Evolutionary conservation across 2,888 invertebrate species (phyloP).

Genomic region (Eugnorisma glareosa): DNA sequence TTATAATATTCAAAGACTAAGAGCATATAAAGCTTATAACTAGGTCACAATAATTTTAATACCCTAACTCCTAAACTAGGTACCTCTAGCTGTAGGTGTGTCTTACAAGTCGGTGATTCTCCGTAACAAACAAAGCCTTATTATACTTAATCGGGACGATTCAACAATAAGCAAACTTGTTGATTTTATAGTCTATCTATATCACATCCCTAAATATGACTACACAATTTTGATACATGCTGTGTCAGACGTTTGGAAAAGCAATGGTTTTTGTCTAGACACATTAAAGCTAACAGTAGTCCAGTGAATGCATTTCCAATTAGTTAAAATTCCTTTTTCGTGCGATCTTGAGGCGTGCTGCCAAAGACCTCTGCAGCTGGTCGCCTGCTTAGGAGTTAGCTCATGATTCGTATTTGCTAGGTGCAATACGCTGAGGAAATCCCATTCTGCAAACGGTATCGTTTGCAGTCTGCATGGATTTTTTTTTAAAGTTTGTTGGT

Average conservation of each 20-base stretch:
- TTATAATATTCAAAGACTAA: too few species aligned
- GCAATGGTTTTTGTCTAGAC: constrained; percentile 30
- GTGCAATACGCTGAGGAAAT: constrained; percentile 6
- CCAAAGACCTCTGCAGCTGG: constrained; percentile 30
- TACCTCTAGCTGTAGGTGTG: too few species aligned
- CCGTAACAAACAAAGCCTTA: too few species aligned
- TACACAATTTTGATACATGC: neutral
- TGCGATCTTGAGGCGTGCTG: neutral
- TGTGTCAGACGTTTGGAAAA: neutral
- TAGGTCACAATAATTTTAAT: too few species aligned
- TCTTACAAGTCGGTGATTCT: too few species aligned
- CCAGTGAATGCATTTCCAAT: neutral
- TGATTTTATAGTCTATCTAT: neutral
- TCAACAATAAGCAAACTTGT: neutral
- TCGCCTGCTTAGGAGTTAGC: neutral
- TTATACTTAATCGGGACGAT: too few species aligned
- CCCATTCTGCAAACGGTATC: neutral
- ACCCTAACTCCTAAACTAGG: too few species aligned
- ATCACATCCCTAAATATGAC: neutral
- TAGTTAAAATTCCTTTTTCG: constrained; percentile 30
- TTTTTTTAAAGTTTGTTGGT: neutral
- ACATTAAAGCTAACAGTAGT: constrained; percentile 9
- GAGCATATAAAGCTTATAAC: too few species aligned
- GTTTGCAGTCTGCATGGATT: neutral
- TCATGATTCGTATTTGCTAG: constrained; percentile 11